Percentiles rank a stretch among this genome's conserved stretches.
Evolutionary conservation across 2,888 invertebrate genomes (phyloP).

Genomic region (Tiliacea aurago): DNA sequence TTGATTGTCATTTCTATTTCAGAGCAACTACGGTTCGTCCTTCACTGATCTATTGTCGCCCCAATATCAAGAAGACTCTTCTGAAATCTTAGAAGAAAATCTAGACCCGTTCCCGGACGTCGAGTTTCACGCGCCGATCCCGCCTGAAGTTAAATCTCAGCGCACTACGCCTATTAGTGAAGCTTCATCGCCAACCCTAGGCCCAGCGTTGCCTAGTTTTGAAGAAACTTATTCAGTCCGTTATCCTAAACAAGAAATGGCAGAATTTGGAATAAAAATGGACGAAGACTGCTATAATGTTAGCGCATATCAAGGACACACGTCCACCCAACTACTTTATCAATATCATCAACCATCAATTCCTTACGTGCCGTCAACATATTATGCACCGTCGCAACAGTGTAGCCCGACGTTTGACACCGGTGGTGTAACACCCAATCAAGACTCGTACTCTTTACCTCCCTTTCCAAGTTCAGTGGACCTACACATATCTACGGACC

Average conservation of each 20-base stretch:
- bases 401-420: constrained; percentile 90
- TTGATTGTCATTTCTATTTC: constrained; percentile 88
- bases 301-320: constrained; percentile 90
- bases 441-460: constrained; percentile 93
- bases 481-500: constrained; percentile 92
- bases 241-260: constrained; percentile 92
- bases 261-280: constrained; percentile 94
- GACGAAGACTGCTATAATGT: constrained; percentile 96
- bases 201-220: constrained; percentile 95
- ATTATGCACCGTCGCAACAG: constrained; percentile 91
- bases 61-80: constrained; percentile 93
- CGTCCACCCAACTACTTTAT: constrained; percentile 90
- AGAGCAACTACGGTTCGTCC: constrained; percentile 95
- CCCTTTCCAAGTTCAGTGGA: constrained; percentile 93
- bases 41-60: constrained; percentile 94
- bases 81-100: constrained; percentile 93
- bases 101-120: constrained; percentile 94
- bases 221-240: constrained; percentile 96
- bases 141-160: constrained; percentile 85
- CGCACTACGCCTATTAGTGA: constrained; percentile 85
- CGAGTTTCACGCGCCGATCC: constrained; percentile 88
- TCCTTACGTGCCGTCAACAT: constrained; percentile 90
- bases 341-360: constrained; percentile 91
- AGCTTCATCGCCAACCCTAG: constrained; percentile 85
- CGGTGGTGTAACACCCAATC: constrained; percentile 87